Conservation (phyloP, 2,113 vertebrate genomes). For the Cryptotis parvus region DNA sequence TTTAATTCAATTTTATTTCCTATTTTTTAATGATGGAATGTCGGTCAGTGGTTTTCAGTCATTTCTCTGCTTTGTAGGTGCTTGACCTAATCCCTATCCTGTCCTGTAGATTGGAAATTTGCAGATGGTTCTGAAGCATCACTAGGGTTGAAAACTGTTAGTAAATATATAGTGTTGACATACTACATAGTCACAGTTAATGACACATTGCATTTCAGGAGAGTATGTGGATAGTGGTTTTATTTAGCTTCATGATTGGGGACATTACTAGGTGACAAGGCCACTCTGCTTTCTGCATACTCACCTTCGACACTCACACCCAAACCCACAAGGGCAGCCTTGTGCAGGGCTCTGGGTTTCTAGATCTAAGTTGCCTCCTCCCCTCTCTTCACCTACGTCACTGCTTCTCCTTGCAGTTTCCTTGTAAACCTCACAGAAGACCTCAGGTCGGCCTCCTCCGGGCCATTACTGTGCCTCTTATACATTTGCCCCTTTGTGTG, state of each 20-base stretch:
- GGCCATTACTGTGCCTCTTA: background rate
- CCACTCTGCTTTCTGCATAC: background rate
- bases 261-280: background rate
- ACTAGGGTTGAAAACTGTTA: background rate
- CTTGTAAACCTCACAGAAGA: background rate
- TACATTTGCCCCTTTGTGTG: no score
- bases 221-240: background rate
- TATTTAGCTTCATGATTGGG: background rate
- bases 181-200: background rate
- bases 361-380: background rate
- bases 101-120: background rate
- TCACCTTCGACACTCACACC: background rate
- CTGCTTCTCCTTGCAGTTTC: no score
- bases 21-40: background rate
- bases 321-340: background rate
- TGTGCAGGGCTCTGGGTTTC: background rate
- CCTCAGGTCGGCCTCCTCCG: background rate
- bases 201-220: background rate
- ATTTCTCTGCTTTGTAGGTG: background rate
- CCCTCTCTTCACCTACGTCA: background rate
- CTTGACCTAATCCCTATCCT: background rate
- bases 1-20: background rate
- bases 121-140: background rate
- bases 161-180: background rate
- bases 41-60: constrained; percentile 2